Evolutionary conservation across 2,888 invertebrate genomes (phyloP), one percentile per base, ranked within the genome.

Genomic region (Asteroscopus sphinx): DNA sequence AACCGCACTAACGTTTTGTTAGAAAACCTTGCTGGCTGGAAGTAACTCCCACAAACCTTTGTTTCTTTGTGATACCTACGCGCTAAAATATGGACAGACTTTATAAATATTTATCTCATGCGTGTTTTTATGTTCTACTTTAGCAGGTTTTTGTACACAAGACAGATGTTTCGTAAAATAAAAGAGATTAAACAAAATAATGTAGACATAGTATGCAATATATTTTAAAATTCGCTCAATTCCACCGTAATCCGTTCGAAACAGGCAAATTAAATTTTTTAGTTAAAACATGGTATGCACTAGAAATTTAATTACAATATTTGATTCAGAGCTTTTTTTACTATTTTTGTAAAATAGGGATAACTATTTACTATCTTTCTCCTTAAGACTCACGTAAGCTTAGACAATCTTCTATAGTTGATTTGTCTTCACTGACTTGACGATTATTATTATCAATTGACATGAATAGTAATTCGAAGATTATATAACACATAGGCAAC

Each of bases 21-120:
- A 64, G 46, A 60, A 55, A 55, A 64, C 47, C 17, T 47, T 53
- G 26, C 47, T 48, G 32, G 26, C 55, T 53, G 37, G 41, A 56
- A 54, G 68, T 54, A 55, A 45, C 44, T 53, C 44, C 8, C 36
- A 51, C 53, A 56, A 51, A 52, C 56, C 48, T 52, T 72, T 68
- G 51, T 67, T 39, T 60, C 69, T 73, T 71, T 65, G 57, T 64
- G 55, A 68, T 48, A 56, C n/a, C n/a, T n/a, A n/a, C 48, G 21
- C 16, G 41, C 47, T 63, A 33, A 52, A 59, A 68, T 42, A 63
- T 63, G 47, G 59, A 48, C 56, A 52, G 6, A 33, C 39, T 40
- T 54, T 60, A 73, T 55, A 68, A 64, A 64, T 47, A 53, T 67
- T 54, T 58, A 51, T 9, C 35, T 33, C 28, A 48, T 32, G 51